A percentile compares a stretch with the other conserved stretches of the same genome.
Conservation (phyloP, 1,140 invertebrate species). For the Penaeus chinensis region DNA sequence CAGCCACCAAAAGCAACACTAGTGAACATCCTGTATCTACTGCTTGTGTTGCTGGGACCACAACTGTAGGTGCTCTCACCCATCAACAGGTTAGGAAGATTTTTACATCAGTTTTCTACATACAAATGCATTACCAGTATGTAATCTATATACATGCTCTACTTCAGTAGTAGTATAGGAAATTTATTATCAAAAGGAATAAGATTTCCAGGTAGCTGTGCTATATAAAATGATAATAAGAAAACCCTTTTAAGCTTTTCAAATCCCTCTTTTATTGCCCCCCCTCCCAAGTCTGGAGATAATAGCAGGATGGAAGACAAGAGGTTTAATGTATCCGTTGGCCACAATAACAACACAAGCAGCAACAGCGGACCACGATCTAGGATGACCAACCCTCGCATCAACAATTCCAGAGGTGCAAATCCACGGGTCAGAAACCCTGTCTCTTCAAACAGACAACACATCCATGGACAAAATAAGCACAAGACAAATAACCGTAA, state of each 20-base stretch:
- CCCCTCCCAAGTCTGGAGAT: slow-evolving; percentile 18
- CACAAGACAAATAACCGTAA: slow-evolving; percentile 53
- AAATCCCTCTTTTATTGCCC: no score
- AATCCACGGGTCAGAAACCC: slow-evolving; percentile 47
- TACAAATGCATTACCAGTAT: no score
- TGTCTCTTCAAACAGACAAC: slow-evolving; percentile 36
- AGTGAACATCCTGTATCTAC: slow-evolving; percentile 35
- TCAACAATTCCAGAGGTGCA: slow-evolving; percentile 34
- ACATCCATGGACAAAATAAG: slow-evolving; percentile 47
- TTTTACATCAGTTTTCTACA: no score
- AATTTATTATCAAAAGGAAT: no score
- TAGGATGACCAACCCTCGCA: slow-evolving; percentile 35
- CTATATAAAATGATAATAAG: no score
- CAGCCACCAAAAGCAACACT: slow-evolving; percentile 56
- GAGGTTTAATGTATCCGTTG: slow-evolving; percentile 44
- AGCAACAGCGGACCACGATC: slow-evolving; percentile 29
- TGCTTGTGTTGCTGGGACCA: slow-evolving; percentile 3
- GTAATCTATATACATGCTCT: no score
- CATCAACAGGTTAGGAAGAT: neutral
- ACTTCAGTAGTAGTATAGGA: no score
- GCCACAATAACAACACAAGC: slow-evolving; percentile 46
- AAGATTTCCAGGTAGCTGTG: no score
- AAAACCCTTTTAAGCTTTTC: no score
- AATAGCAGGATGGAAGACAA: slow-evolving; percentile 42
- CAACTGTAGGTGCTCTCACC: slow-evolving; percentile 13